Conservation (phyloP, 2,797 vertebrate species). For the Smutsia gigantea region DNA sequence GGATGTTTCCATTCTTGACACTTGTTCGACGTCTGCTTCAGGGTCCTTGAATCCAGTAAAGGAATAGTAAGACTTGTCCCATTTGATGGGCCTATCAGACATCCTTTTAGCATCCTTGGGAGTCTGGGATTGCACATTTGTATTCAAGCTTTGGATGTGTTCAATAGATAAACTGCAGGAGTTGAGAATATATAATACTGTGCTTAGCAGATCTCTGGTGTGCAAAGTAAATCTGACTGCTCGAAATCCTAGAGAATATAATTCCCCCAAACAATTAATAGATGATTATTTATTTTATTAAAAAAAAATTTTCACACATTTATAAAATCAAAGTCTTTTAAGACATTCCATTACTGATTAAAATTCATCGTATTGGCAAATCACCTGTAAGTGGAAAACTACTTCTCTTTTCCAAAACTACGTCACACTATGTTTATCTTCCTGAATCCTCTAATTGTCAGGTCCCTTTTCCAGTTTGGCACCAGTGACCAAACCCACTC, state of each 20-base stretch:
- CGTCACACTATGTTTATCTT: background rate
- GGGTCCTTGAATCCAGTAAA: conserved; percentile 97
- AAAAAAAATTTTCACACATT: conserved; percentile 47
- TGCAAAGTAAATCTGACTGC: conserved; percentile 95
- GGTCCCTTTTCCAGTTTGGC: background rate
- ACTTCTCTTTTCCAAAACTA: background rate
- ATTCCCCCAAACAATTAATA: conserved; percentile 74
- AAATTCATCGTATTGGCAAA: background rate
- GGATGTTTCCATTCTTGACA: conserved; percentile 90
- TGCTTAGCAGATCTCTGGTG: conserved; percentile 93
- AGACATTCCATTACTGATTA: conserved; percentile 31
- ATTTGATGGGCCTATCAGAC: conserved; percentile 94
- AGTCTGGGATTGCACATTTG: conserved; percentile 77
- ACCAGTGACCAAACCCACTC: background rate
- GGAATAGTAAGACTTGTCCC: conserved; percentile 96
- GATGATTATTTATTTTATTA: conserved; percentile 49
- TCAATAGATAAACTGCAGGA: conserved; percentile 95
- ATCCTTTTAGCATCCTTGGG: conserved; percentile 76
- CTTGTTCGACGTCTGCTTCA: conserved; percentile 94
- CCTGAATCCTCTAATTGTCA: background rate
- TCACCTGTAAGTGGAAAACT: background rate
- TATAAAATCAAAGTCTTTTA: conserved; percentile 43
- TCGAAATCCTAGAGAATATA: conserved; percentile 92
- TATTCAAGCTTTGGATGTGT: conserved; percentile 89
- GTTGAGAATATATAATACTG: conserved; percentile 93